A percentile compares a stretch with the other conserved stretches of the same genome.
These are phyloP conservation scores for Camponotus pennsylvanicus DNA, from an alignment of 1,140 invertebrate species.

Conservation along the genomic window DNA sequence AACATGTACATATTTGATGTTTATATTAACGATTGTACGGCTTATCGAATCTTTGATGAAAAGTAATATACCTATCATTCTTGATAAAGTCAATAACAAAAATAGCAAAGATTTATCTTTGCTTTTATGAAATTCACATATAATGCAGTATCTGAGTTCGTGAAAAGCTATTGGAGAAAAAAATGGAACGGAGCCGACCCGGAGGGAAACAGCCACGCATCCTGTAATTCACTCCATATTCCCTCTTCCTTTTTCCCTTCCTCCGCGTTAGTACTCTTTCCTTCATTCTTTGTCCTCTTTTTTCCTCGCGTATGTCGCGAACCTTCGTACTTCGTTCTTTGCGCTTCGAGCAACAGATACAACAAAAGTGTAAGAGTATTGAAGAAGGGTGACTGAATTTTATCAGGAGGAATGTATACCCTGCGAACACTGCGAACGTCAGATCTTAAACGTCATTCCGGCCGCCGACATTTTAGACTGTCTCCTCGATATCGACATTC, in stretches of 20 bases:
- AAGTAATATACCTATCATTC: background rate
- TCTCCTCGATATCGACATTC: conserved; percentile 51
- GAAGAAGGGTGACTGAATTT: conserved; percentile 54
- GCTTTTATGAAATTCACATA: conserved; percentile 2
- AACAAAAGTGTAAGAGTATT: conserved; percentile 13
- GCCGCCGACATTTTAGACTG: conserved; percentile 52
- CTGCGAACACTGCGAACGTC: conserved; percentile 4
- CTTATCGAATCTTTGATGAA: background rate
- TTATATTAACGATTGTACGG: background rate
- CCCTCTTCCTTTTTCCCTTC: background rate
- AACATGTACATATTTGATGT: background rate
- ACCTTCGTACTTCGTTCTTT: background rate
- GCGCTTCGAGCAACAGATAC: background rate
- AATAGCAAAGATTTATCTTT: background rate
- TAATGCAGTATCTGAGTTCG: conserved; percentile 7
- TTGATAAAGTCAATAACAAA: background rate
- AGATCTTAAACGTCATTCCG: conserved; percentile 52
- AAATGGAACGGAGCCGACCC: conserved; percentile 4
- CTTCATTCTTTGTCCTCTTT: conserved; percentile 32
- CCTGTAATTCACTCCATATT: conserved; percentile 48
- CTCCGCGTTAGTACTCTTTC: conserved; percentile 15
- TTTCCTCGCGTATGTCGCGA: conserved; percentile 12
- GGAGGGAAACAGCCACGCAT: conserved; percentile 39
- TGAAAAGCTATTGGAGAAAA: conserved; percentile 6
- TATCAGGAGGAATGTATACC: conserved; percentile 40